These are phyloP conservation scores for Rafetus swinhoei DNA, from an alignment of 2,113 vertebrate species.

Conservation along the genomic window DNA sequence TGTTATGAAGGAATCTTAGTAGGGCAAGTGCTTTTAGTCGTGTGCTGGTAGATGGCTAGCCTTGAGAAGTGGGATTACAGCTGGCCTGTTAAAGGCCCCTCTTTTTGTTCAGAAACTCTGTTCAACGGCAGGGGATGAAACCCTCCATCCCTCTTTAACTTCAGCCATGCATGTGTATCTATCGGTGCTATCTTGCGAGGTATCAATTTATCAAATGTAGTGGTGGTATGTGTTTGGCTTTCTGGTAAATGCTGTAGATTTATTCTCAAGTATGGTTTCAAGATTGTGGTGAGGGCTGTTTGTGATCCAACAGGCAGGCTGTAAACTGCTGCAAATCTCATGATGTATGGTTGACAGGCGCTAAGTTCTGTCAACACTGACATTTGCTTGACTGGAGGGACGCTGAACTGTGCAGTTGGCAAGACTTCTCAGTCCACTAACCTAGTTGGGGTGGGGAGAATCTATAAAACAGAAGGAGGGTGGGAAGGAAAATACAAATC, in stretches of 20 bases:
- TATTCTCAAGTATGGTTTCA: background rate
- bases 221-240: too few relatives aligned
- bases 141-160: background rate
- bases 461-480: accelerated
- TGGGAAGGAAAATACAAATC: background rate
- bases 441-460: background rate
- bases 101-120: slow-evolving; percentile 34
- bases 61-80: slow-evolving; percentile 28
- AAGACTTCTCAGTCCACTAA: background rate
- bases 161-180: accelerated
- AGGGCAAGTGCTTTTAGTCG: slow-evolving; percentile 31
- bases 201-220: background rate
- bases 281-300: accelerated
- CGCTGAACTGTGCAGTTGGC: accelerated
- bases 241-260: background rate
- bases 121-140: slow-evolving; percentile 37
- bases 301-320: background rate
- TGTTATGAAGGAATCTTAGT: slow-evolving; percentile 11
- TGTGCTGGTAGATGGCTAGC: slow-evolving; percentile 22
- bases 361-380: background rate
- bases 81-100: slow-evolving; percentile 58
- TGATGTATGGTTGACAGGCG: background rate
- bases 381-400: background rate
- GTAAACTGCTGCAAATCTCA: accelerated
- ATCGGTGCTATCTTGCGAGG: background rate